Conservation (phyloP, 2,888 invertebrate genomes). For the Chloroclysta siterata region DNA sequence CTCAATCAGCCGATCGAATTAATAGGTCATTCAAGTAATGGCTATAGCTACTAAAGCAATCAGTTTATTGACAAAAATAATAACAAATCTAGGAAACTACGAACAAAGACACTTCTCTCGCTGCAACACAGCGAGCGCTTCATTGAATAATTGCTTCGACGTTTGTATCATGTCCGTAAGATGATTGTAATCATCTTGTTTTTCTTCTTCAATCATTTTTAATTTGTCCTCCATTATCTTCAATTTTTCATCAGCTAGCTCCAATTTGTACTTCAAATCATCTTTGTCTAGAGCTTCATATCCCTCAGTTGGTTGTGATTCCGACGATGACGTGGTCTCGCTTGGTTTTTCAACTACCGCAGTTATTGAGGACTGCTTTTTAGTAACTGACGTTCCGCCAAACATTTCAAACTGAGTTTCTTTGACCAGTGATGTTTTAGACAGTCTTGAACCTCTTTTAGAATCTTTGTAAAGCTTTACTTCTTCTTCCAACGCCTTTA, state of each 20-base stretch:
- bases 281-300: slow-evolving; percentile 69
- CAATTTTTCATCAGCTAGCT: slow-evolving; percentile 87
- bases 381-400: slow-evolving; percentile 47
- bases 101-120: slow-evolving; percentile 73
- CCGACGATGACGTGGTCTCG: slow-evolving; percentile 58
- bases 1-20: too few species aligned
- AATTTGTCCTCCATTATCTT: slow-evolving; percentile 87
- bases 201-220: slow-evolving; percentile 87
- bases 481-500: slow-evolving; percentile 60
- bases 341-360: slow-evolving; percentile 61
- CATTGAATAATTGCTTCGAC: slow-evolving; percentile 84
- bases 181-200: slow-evolving; percentile 83
- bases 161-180: slow-evolving; percentile 84
- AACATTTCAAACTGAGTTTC: slow-evolving; percentile 49
- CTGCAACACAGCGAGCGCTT: slow-evolving; percentile 77
- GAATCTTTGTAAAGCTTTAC: slow-evolving; percentile 57
- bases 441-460: slow-evolving; percentile 61
- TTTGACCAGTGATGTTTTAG: slow-evolving; percentile 57
- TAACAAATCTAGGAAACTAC: slow-evolving; percentile 45
- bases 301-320: slow-evolving; percentile 54
- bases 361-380: slow-evolving; percentile 59
- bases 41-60: background rate
- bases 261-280: slow-evolving; percentile 78
- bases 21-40: slow-evolving; percentile 1
- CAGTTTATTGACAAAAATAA: slow-evolving; percentile 41